Base-by-base conservation (phyloP, 2,888 invertebrate species). In the Brenthis hecate region DNA sequence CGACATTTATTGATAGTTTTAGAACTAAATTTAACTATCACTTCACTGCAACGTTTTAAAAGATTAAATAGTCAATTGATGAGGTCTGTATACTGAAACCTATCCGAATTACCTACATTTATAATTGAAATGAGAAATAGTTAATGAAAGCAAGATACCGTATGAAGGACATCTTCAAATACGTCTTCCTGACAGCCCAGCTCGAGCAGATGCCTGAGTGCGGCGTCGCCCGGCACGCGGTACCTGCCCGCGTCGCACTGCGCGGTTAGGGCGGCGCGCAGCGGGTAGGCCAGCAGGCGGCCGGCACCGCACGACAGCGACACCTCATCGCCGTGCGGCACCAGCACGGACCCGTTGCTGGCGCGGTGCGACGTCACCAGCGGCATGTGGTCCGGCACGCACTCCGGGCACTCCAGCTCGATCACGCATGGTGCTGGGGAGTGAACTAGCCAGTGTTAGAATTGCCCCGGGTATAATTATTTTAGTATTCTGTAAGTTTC, bases 321-420 rank as follows among this genome's bases (percentile, higher is more conserved):
- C 69, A 88, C 71, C 81, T 81, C 82, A 56, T 77, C 89, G 68
- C 90, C 91, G 58, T 74, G 53, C 62, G 77, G 66, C 72, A 77
- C 82, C 5, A 16, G 48, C 72, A 92, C 72, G 47, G 73, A 43
- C 68, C 80, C 78, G 62, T 65, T 82, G 68, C 65, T 73, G 53
- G 84, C 87, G 72, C 78, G 77, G 78, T 85, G 88, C 5, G 89
- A 85, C 78, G 82, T 80, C 84, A 93, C 87, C 77, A 86, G 76
- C 75, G 93, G 91, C 87, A 90, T 86, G 85, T 89, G 80, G 73
- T 92, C 92, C 56, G 93, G 92, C 68, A 91, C 62, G 80, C 93
- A 93, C 80, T 91, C 92, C 66, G 77, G 77, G 72, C 93, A 93
- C 63, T 81, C 79, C 76, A 92, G 77, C 66, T 93, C 91, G 73